Base-by-base conservation (phyloP, 2,888 invertebrate genomes). In the Noctua fimbriata region DNA sequence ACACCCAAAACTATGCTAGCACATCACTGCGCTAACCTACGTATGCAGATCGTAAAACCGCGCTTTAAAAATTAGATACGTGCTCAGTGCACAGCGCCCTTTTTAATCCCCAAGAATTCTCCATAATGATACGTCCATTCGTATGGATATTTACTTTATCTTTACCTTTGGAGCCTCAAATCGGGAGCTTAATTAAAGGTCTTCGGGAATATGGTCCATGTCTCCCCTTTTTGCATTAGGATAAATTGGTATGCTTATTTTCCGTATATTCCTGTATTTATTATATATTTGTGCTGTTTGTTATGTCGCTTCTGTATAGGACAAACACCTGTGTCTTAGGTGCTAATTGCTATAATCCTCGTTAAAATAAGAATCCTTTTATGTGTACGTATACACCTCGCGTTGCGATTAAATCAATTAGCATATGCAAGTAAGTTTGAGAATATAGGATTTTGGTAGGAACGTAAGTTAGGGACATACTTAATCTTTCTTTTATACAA, bases 51-150 rank as follows among this genome's bases (percentile, higher is more conserved):
- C 93, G 93, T 94, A 94, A 94, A 94, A 91, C 93, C 94, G 82
- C 94, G 94, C 90, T 95, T 95, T 95, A 94, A 95, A 96, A 96
- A 96, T 95, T 95, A 91, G 93, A 88, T 90, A 94, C 94, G 91
- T 92, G 93, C 92, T 91, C 91, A 88, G 65, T 74, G 79, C 92
- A 86, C 89, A 88, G 88, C 90, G 78, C 84, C 94, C 94, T 94
- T 95, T 95, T 93, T 96, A 96, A 96, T 96, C 96, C 96, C 92
- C 89, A 94, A 95, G 95, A 95, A 95, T 95, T 93, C 92, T 91
- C 93, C 93, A 91, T 95, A 95, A 96, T 94, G 94, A 94, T 94
- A 92, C 93, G 93, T 92, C 93, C 94, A 93, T 95, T 95, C 92
- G 93, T 94, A 94, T 93, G 94, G 93, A 92, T 93, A 93, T 94